Base-by-base conservation (phyloP, 1,140 invertebrate species). In the Bombus fervidus region DNA sequence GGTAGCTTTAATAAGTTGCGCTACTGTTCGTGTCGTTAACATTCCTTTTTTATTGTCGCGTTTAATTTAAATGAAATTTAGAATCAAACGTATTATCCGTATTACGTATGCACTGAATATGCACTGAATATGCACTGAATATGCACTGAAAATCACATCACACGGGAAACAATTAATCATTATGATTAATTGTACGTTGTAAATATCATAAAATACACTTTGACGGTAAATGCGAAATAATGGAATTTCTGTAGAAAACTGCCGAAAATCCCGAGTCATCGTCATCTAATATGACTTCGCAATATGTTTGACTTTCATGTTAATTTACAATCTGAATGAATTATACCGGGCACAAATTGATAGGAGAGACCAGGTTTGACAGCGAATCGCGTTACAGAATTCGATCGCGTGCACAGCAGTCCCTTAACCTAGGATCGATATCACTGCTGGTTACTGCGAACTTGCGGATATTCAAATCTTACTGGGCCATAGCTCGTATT, bases 401-500 rank as follows among this genome's bases (percentile, higher is more conserved):
- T 92, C 90, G 92, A 93, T 94, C 93, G 93, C 93, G 93, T 94
- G 94, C 91, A 81, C 84, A 88, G 85, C 75, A 37, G 90, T 91
- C 91, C 86, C 89, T 91, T 92, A 86, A 83, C 87, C 84, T 89
- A 79, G 89, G 92, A 94, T 94, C 94, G 92, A 94, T 94, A 94
- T 93, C 93, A 92, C 91, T 85, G 93, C 88, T 92, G 90, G 92
- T 93, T 93, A 92, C 93, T 89, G 85, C 77, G 92, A 92, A 90
- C 89, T 91, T 91, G 87, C 91, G 86, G 90, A 87, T 91, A 92
- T 93, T 93, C 90, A 91, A 91, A 92, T 92, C 88, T 90, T 89
- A 86, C 91, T 83, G 85, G 89, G 73, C 74, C 88, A 86, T 89
- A 89, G 87, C 88, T 90, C 79, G 84, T 85, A 89, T 87, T 88